These are phyloP conservation scores for Leptodactylus fuscus DNA, from an alignment of 2,113 vertebrate species.

Conservation along the genomic window DNA sequence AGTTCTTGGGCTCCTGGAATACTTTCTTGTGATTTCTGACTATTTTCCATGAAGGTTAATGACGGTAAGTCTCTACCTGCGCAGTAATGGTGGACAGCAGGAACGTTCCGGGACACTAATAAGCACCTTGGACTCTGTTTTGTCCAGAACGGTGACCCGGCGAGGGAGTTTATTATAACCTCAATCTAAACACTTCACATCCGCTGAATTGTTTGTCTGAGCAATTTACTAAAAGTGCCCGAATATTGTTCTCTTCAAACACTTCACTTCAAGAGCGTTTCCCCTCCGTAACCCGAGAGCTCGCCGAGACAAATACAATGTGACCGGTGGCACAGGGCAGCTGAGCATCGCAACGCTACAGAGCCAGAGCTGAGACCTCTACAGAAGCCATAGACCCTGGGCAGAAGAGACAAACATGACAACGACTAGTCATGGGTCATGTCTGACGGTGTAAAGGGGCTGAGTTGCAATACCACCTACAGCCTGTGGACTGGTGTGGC, in stretches of 20 bases:
- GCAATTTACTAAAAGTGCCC: constrained; percentile 7
- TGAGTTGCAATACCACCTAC: too few species aligned
- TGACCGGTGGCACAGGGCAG: neutral
- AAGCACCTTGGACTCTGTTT: neutral
- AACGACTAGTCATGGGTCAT: too few species aligned
- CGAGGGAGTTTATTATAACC: constrained; percentile 20
- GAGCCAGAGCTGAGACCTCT: neutral
- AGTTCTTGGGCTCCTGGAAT: too few species aligned
- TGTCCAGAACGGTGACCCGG: neutral
- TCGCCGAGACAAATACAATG: neutral
- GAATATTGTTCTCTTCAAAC: neutral
- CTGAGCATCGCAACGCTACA: neutral
- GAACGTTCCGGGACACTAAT: neutral
- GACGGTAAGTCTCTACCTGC: too few species aligned
- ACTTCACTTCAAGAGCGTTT: neutral
- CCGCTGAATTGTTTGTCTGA: neutral
- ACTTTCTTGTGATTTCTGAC: too few species aligned
- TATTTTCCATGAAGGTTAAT: too few species aligned
- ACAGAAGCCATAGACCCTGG: neutral
- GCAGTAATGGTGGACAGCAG: too few species aligned
- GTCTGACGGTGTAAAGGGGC: too few species aligned
- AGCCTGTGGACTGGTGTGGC: too few species aligned
- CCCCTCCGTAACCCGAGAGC: neutral
- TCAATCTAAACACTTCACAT: constrained; percentile 15
- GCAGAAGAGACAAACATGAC: too few species aligned